These are phyloP conservation scores for Chrysolina oricalcia DNA, from an alignment of 2,888 invertebrate species.

Conservation along the genomic window DNA sequence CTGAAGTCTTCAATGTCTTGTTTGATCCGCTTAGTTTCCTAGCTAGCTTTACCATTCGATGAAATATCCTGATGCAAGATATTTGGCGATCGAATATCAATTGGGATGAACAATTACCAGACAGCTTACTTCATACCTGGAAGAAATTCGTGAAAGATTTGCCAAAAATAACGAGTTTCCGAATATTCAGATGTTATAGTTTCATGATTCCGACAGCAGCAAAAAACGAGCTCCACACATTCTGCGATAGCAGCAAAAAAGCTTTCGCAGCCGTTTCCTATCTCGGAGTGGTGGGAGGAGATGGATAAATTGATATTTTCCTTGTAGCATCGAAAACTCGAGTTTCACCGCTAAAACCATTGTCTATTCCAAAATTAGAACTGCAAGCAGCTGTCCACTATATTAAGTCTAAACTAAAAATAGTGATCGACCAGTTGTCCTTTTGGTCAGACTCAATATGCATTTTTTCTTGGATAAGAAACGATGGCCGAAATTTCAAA, in stretches of 20 bases:
- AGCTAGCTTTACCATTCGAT: constrained; percentile 8
- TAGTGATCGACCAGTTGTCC: constrained; percentile 38
- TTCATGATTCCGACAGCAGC: neutral
- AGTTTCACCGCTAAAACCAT: constrained; percentile 41
- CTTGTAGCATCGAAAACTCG: neutral
- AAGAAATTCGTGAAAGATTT: neutral
- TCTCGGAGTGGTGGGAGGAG: no score
- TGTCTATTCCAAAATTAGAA: no score
- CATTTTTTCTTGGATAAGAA: constrained; percentile 55
- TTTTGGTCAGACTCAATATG: constrained; percentile 61
- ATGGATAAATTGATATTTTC: neutral
- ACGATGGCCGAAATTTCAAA: constrained; percentile 41
- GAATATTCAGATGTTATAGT: neutral
- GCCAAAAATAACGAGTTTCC: neutral
- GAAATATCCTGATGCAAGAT: constrained; percentile 15
- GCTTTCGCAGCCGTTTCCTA: neutral
- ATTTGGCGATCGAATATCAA: neutral
- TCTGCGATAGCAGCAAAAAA: neutral
- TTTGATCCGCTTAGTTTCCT: constrained; percentile 19
- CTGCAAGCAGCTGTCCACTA: constrained; percentile 49
- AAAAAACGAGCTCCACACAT: neutral
- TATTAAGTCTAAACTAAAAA: constrained; percentile 41
- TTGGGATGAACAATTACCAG: neutral
- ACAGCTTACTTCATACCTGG: neutral
- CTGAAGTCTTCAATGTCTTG: neutral